phyloP scores from a whole-genome alignment of 2,113 vertebrate genomes.

The Microcebus murinus region DNA sequence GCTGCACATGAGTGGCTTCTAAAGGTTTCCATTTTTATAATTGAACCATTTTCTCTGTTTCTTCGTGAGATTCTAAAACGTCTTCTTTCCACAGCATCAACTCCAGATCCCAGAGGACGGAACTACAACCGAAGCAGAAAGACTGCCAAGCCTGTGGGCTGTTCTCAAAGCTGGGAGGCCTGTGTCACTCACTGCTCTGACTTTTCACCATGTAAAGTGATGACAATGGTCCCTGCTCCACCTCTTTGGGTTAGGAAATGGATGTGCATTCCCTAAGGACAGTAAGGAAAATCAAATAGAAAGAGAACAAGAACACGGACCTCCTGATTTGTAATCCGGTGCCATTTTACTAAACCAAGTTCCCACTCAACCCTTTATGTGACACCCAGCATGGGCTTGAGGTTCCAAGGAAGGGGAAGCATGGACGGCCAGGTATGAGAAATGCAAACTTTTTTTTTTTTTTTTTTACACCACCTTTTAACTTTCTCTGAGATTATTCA shows the following conservation, averaged over 20 bases:
- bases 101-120: neutral
- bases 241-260: neutral
- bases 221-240: neutral
- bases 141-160: neutral
- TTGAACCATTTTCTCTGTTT: neutral
- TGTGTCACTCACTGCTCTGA: neutral
- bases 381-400: neutral
- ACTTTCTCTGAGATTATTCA: neutral
- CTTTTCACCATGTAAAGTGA: neutral
- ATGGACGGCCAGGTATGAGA: neutral
- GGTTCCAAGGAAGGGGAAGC: neutral
- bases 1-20: neutral
- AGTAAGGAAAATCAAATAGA: neutral
- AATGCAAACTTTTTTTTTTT: neutral
- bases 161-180: too few relatives aligned
- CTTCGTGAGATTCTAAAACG: neutral
- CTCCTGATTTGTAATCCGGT: neutral
- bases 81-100: neutral
- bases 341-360: neutral
- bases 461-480: neutral
- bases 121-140: neutral
- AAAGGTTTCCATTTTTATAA: neutral
- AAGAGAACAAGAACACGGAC: neutral
- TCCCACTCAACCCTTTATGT: accelerated
- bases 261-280: neutral